Base-by-base conservation (phyloP, 2,888 invertebrate species). In the Vandiemenella viatica region DNA sequence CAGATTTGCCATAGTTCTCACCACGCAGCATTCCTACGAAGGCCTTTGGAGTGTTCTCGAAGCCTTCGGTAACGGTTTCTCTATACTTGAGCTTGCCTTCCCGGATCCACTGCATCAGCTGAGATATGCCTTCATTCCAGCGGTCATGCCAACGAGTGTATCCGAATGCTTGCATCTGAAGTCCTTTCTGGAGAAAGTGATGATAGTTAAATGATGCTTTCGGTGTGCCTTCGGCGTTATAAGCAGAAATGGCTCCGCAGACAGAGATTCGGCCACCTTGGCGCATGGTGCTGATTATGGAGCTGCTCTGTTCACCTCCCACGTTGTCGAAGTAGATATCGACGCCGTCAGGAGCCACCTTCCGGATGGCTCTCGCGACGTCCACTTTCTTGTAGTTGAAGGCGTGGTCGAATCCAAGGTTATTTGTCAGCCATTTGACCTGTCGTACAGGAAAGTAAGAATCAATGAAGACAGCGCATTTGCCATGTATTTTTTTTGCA, bases 241-340 rank as follows among this genome's bases (percentile, higher is more conserved):
- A 16, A 7, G 32, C 15, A 13, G 44, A 42, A 53, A 82, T 80
- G 1, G 76, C 70, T 16, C 82, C 81, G 58, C 80, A 81, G 3
- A 77, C 71, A 0, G 79, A 68, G n/a, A 81, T 66, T 51, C 80
- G 66, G 0, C 81, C 80, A 54, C 63, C 70, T 19, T 53, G 53
- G 50, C 74, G 79, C 80, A 82, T 80, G 56, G 75, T 73, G 18
- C 70, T 67, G 3, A 80, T 63, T 3, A 80, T 70, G 2, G 61
- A 65, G 52, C 71, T 72, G 38, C 78, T 76, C 7, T 80, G 68
- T 55, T 76, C 75, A 1, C 81, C 81, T 6, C 80, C 81, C 66
- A 84, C 84, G 63, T 83, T 84, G 61, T 85, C 85, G 60, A 83
- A 84, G 59, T 80, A 84, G 59, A 81, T 79, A 60, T 85, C 82